phyloP scores from a whole-genome alignment of 2,888 invertebrate genomes.

The Epinotia demarniana region DNA sequence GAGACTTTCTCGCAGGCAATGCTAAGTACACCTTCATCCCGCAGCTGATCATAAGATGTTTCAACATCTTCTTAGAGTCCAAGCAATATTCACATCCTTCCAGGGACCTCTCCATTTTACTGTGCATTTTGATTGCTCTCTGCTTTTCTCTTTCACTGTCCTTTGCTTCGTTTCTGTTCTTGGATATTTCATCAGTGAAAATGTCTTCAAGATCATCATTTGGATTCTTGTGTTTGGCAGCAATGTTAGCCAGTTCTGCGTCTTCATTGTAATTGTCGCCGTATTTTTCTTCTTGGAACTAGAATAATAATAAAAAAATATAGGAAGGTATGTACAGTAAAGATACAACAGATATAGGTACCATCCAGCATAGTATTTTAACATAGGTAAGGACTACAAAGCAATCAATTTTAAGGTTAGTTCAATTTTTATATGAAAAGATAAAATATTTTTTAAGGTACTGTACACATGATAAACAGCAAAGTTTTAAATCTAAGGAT shows the following conservation, averaged over 20 bases:
- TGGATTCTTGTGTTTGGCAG: constrained; percentile 86
- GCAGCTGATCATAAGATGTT: constrained; percentile 93
- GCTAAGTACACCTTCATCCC: constrained; percentile 93
- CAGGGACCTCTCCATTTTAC: constrained; percentile 87
- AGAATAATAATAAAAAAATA: constrained; percentile 55
- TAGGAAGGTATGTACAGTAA: too few species aligned
- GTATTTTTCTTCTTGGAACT: constrained; percentile 93
- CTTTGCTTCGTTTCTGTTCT: constrained; percentile 85
- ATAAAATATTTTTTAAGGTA: too few species aligned
- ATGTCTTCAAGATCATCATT: constrained; percentile 94
- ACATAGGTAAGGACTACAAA: too few species aligned
- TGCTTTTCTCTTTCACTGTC: constrained; percentile 86
- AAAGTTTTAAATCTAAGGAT: too few species aligned
- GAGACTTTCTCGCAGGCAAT: constrained; percentile 91
- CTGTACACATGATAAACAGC: too few species aligned
- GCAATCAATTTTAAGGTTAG: too few species aligned
- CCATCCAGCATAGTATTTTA: too few species aligned
- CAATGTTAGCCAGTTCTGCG: constrained; percentile 90
- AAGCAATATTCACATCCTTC: constrained; percentile 94
- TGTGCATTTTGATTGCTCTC: constrained; percentile 90
- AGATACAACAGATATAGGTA: too few species aligned
- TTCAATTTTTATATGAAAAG: too few species aligned
- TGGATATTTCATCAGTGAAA: constrained; percentile 91
- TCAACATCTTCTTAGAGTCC: constrained; percentile 90
- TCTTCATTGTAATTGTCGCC: constrained; percentile 92